Evolutionary conservation across 2,888 invertebrate genomes (phyloP), one percentile per base, ranked within the genome.

Genomic region (Lasius platythorax): DNA sequence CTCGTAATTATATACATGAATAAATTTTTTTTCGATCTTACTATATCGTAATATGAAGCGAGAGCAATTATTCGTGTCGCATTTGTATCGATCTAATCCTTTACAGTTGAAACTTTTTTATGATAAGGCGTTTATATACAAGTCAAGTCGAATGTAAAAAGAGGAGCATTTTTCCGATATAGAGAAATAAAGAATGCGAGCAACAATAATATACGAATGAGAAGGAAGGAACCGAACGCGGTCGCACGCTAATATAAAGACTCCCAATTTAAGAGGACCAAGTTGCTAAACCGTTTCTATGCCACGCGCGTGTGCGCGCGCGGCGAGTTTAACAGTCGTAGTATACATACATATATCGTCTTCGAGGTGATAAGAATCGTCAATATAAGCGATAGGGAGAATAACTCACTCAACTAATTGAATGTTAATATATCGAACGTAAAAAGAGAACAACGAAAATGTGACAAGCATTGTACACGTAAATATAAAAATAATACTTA

Each of bases 231-330:
- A 64, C 82, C 83, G 78, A 87, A 79, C 68, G 8, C 50, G 75
- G 83, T 85, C 84, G 76, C 87, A 53, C 75, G 72, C 88, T 86
- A 88, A 83, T 30, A 79, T 87, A 86, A 87, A 88, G 83, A 90
- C 89, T 91, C 91, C 89, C 87, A 88, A 88, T 79, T 85, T 89
- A 87, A 89, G 87, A 90, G 91, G 89, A 91, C 90, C 90, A 91
- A 90, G 88, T 82, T 89, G 86, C 86, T 83, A 88, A 89, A 88
- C 87, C 76, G 74, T 87, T 89, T 88, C 87, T 88, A 89, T 68
- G 75, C 83, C 76, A 78, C 46, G 43, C 64, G 50, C 74, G 43
- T 74, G 85, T 73, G 83, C 50, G 43, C 64, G 43, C 64, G 23
- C 70, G 81, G 67, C 76, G 84, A 67, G 33, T 70, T 75, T 84